Evolutionary conservation across 2,113 vertebrate genomes (phyloP).

Genomic region (Plotosus lineatus): DNA sequence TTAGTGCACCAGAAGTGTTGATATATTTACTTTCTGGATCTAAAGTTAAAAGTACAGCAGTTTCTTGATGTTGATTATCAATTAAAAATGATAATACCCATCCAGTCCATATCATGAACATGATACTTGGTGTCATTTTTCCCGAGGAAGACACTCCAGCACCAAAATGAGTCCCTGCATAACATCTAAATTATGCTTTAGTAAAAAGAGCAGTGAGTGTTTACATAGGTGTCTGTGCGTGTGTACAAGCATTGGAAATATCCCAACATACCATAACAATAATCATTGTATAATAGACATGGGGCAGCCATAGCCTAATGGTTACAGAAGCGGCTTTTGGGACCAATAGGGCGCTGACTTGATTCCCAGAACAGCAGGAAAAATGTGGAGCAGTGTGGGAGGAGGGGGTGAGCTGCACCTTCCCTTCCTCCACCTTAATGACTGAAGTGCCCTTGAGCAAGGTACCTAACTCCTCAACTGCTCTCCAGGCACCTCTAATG

Average conservation of each 20-base stretch:
- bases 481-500: too few species aligned
- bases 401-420: too few species aligned
- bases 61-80: background rate
- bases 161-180: background rate
- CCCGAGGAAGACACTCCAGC: background rate
- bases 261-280: background rate
- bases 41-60: background rate
- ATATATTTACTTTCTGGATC: background rate
- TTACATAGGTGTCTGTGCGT: background rate
- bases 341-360: too few species aligned
- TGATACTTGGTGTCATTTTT: background rate
- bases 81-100: too few species aligned
- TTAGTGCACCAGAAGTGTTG: too few species aligned
- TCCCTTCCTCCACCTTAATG: too few species aligned
- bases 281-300: constrained; percentile 9
- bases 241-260: background rate
- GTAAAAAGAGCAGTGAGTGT: background rate
- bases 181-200: background rate
- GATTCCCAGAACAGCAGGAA: too few species aligned
- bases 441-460: too few species aligned
- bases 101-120: background rate
- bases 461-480: too few species aligned
- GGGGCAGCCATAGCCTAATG: too few species aligned
- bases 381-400: too few species aligned
- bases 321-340: too few species aligned